Evolutionary conservation across 2,797 vertebrate species (phyloP).

Genomic region (Takifugu rubripes): DNA sequence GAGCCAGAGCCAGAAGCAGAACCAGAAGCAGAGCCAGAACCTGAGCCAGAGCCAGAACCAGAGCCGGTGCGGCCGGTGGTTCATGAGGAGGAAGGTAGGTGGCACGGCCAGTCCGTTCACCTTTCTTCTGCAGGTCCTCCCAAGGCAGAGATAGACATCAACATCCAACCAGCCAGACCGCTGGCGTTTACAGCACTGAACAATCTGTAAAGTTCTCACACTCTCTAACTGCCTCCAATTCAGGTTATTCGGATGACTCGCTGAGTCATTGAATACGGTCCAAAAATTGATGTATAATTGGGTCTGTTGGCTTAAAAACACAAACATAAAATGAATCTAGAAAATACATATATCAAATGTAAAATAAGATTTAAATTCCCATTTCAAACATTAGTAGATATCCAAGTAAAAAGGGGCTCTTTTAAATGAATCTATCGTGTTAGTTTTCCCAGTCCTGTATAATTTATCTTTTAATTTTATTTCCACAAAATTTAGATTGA

Average conservation of each 20-base stretch:
- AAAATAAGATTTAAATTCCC: background rate
- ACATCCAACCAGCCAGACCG: background rate
- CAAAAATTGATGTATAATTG: background rate
- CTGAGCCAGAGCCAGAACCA: slow-evolving; percentile 24
- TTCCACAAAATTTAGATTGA: too few relatives aligned
- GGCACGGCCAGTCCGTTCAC: slow-evolving; percentile 63
- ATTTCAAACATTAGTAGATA: background rate
- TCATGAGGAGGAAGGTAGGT: slow-evolving; percentile 85
- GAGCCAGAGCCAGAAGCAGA: slow-evolving; percentile 49
- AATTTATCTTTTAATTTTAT: too few relatives aligned
- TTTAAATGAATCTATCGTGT: too few relatives aligned
- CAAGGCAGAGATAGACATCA: slow-evolving; percentile 6
- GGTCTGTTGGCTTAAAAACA: background rate
- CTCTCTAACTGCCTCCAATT: too few relatives aligned
- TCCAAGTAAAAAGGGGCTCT: too few relatives aligned
- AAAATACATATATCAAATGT: background rate
- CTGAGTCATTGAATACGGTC: too few relatives aligned
- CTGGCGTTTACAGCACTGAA: too few relatives aligned
- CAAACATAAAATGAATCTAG: background rate
- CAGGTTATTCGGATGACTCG: too few relatives aligned
- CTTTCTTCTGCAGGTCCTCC: slow-evolving; percentile 50
- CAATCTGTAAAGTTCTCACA: too few relatives aligned
- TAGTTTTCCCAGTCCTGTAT: too few relatives aligned
- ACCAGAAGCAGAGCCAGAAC: slow-evolving; percentile 21
- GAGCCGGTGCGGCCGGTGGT: slow-evolving; percentile 46